Evolutionary conservation across 2,888 invertebrate species (phyloP), one percentile per base, ranked within the genome.

Genomic region (Antheraea assamensis): DNA sequence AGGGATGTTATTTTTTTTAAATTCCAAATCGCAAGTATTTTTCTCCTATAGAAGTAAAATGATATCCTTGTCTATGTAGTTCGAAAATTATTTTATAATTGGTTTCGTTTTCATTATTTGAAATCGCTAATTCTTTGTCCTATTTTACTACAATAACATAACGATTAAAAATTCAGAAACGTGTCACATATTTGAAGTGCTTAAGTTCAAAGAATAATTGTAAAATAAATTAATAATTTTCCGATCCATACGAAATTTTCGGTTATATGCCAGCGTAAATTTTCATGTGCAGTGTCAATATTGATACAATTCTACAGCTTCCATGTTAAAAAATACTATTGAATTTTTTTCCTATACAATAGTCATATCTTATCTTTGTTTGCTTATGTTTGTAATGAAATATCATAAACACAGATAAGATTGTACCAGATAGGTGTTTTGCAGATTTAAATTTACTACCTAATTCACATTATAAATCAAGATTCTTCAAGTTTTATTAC

Each of bases 401-500:
- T 52, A 78, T 76, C 76, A 71, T 68, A 75, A 76, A 76, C 73
- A 75, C 21, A 74, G 79, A 81, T 80, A 79, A 78, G 72, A 74
- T 72, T 72, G 31, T 73, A 75, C 49, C 31, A 30, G 64, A 74
- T 72, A 27, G 70, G 72, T 72, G 30, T 72, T 78, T 74, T 71
- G 75, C 74, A 58, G 75, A 77, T 78, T 76, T 71, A 73, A 75
- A 75, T 79, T 71, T 75, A 74, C 75, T 72, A 75, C 76, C 15
- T 78, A 74, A 76, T 78, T 35, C 74, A 76, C 58, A n/a, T 21
- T 21, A 35, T 35, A 35, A 68, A 64, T 19, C 68, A 13, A 68
- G 68, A 35, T 68, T 35, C 24, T 35, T 35, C 35, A 21, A 64
- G 61, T 64, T 64, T 30, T 30, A 3, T 4, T 64, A 64, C 17